A percentile compares a stretch with the other conserved stretches of the same genome.
Conservation (phyloP, 92 coral and sea anemone species). For the Nematostella vectensis region DNA sequence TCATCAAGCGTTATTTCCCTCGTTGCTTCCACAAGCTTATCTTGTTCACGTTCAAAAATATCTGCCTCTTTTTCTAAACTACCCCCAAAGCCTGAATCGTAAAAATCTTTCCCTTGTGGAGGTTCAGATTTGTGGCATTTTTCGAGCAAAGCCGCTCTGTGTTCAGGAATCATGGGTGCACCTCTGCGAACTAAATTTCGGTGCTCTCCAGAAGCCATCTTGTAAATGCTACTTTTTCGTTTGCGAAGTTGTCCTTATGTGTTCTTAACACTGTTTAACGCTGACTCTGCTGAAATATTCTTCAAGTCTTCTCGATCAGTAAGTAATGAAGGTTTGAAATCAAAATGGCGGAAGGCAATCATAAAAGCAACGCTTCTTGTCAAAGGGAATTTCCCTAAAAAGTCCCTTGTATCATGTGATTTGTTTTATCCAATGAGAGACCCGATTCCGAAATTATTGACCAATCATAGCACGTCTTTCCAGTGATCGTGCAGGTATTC, state of each 20-base stretch:
- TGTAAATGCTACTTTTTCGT: background rate
- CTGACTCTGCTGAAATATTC: background rate
- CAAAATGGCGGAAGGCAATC: conserved; percentile 81
- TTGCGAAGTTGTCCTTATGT: background rate
- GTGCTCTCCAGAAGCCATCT: background rate
- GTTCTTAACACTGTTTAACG: too few relatives aligned
- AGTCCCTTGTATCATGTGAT: conserved; percentile 24
- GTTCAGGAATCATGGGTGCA: conserved; percentile 20
- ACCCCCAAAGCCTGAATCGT: conserved; percentile 77
- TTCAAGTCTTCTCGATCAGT: too few relatives aligned
- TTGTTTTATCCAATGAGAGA: conserved; percentile 59
- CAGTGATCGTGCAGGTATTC: conserved; percentile 40
- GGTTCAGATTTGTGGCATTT: conserved; percentile 5
- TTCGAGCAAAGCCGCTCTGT: background rate
- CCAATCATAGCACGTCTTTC: conserved; percentile 10
- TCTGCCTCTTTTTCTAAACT: conserved; percentile 32
- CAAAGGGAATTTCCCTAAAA: conserved; percentile 62
- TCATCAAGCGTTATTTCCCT: conserved; percentile 36
- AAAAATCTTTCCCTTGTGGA: conserved; percentile 16
- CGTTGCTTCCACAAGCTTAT: conserved; percentile 33
- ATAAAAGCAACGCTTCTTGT: too few relatives aligned
- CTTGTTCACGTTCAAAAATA: conserved; percentile 17
- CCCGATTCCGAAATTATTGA: background rate
- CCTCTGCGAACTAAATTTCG: conserved; percentile 43
- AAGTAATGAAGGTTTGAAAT: too few relatives aligned